Conservation (phyloP, 2,888 invertebrate species). For the Clunio marinus region DNA sequence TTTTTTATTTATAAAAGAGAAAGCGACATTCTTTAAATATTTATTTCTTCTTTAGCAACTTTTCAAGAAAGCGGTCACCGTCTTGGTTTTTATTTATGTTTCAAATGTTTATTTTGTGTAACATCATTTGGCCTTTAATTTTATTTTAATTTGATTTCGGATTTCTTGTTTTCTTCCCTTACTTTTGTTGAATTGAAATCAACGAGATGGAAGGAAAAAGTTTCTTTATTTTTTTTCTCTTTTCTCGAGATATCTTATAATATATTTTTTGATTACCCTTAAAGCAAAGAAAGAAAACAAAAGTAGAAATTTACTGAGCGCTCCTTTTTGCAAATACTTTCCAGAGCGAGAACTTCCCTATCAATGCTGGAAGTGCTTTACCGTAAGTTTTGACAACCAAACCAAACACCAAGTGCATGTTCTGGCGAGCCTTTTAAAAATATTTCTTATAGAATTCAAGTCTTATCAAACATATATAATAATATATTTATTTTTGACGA, state of each 20-base stretch:
- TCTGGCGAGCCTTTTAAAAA: constrained; percentile 16
- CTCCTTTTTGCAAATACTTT: constrained; percentile 22
- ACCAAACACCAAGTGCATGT: constrained; percentile 27
- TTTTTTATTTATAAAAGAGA: neutral
- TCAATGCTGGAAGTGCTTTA: constrained; percentile 27
- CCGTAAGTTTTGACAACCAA: constrained; percentile 20
- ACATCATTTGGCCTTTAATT: neutral
- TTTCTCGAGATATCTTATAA: neutral
- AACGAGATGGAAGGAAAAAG: neutral
- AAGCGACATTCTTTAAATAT: neutral
- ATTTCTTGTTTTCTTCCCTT: too few species aligned
- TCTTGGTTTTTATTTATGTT: neutral
- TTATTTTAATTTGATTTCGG: neutral
- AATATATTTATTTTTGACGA: constrained; percentile 12
- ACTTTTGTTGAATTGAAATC: neutral
- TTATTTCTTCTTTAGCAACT: neutral
- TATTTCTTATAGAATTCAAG: constrained; percentile 28
- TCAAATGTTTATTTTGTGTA: constrained; percentile 2
- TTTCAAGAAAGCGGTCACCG: neutral
- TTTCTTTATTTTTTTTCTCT: neutral
- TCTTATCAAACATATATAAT: constrained; percentile 15
- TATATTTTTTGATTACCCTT: constrained; percentile 10
- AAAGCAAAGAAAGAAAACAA: neutral
- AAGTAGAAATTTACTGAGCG: neutral
- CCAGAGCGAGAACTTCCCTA: constrained; percentile 8